A percentile compares a stretch with the other conserved stretches of the same genome.
Conservation (phyloP, 2,113 vertebrate genomes). For the Nothocercus julius region DNA sequence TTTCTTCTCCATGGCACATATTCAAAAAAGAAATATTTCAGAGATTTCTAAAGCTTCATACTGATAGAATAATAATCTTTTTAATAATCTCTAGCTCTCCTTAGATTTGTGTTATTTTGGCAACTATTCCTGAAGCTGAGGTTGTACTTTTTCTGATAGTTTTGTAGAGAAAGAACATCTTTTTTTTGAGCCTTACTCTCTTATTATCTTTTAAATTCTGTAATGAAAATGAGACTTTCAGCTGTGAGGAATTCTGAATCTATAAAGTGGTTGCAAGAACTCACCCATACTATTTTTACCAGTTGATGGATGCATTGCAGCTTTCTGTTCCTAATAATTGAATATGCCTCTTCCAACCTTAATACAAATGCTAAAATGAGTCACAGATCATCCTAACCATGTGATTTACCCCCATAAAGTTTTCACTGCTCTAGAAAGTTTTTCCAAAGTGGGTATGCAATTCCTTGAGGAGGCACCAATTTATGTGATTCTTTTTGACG, state of each 20-base stretch:
- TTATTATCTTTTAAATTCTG: fast-evolving
- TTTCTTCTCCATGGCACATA: not conserved
- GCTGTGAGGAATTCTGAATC: not conserved
- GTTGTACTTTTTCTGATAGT: not conserved
- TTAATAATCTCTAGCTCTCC: not conserved
- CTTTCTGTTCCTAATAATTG: not conserved
- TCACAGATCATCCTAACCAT: not conserved
- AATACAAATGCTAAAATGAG: not conserved
- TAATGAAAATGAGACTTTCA: not conserved
- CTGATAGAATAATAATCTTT: not conserved
- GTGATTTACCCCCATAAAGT: not conserved
- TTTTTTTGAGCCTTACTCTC: not conserved
- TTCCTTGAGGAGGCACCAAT: not conserved
- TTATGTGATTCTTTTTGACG: not conserved
- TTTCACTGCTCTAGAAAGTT: not conserved
- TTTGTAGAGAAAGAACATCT: not conserved
- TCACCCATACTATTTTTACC: not conserved
- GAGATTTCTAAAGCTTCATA: not conserved
- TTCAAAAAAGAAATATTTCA: not conserved
- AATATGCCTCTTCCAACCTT: not conserved
- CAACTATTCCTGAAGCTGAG: not conserved
- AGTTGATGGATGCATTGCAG: not conserved
- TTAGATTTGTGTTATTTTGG: not conserved
- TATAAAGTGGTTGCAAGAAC: not conserved
- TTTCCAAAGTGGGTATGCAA: not conserved